A percentile compares a stretch with the other conserved stretches of the same genome.
Evolutionary conservation across 1,140 invertebrate genomes (phyloP).

Genomic region (Sitobion miscanthi): DNA sequence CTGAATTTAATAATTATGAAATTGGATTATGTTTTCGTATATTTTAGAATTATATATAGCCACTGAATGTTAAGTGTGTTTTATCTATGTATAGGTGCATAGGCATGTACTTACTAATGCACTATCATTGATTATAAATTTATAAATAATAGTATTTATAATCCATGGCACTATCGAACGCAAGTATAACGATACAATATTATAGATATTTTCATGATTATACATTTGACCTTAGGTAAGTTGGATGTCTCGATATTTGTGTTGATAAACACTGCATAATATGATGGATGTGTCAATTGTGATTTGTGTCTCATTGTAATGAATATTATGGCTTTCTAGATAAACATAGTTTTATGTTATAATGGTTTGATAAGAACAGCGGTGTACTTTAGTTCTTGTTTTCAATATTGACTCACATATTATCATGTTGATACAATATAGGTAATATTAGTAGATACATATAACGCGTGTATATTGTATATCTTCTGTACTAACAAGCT

Average conservation of each 20-base stretch:
- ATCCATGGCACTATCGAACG: background rate
- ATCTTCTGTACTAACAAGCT: slow-evolving; percentile 8
- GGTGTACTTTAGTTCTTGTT: background rate
- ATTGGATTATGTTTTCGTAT: background rate
- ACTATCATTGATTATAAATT: no score
- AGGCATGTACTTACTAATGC: no score
- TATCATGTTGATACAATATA: background rate
- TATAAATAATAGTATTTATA: no score
- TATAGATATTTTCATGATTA: slow-evolving; percentile 24
- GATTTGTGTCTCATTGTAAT: background rate
- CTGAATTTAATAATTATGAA: background rate
- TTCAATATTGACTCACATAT: slow-evolving; percentile 17
- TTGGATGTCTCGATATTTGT: background rate
- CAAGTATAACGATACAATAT: background rate
- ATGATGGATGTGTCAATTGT: background rate
- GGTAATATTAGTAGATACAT: background rate
- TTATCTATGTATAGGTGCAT: background rate
- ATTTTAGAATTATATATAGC: background rate
- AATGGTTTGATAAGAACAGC: background rate
- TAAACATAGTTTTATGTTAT: background rate
- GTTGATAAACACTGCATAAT: slow-evolving; percentile 1
- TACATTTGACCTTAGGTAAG: background rate
- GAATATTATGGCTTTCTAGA: background rate
- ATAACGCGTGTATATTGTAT: background rate
- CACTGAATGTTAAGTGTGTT: background rate